Percentiles rank a stretch among this genome's conserved stretches.
Conservation (phyloP, 92 coral and sea anemone genomes). For the Isaurus tuberculatus region DNA sequence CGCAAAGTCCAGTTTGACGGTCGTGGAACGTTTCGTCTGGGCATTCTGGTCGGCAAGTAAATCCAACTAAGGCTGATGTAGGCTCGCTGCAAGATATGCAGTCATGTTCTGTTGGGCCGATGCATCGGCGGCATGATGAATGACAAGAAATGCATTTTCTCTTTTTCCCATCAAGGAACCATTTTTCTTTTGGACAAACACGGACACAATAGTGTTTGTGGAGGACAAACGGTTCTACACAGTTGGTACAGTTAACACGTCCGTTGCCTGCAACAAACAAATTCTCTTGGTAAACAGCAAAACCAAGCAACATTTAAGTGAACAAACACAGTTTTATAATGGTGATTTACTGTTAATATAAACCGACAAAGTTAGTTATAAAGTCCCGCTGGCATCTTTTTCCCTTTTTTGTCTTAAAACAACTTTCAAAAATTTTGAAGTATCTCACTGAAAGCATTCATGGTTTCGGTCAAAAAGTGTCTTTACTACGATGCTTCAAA, state of each 20-base stretch:
- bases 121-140: constrained; percentile 79
- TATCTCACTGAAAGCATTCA: too few species aligned
- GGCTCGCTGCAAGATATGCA: constrained; percentile 78
- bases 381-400: too few species aligned
- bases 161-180: constrained; percentile 66
- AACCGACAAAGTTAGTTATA: too few species aligned
- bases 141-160: constrained; percentile 80
- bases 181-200: constrained; percentile 78
- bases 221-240: constrained; percentile 83
- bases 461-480: too few species aligned
- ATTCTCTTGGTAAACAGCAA: neutral
- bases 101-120: constrained; percentile 85
- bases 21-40: constrained; percentile 77
- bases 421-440: too few species aligned
- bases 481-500: too few species aligned
- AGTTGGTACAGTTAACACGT: constrained; percentile 79
- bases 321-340: too few species aligned
- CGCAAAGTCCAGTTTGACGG: constrained; percentile 71
- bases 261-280: constrained; percentile 79
- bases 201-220: constrained; percentile 79
- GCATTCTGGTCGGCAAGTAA: constrained; percentile 74
- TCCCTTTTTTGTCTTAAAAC: too few species aligned
- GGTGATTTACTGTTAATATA: too few species aligned
- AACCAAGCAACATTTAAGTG: too few species aligned
- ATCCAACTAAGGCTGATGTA: constrained; percentile 67